A percentile compares a stretch with the other conserved stretches of the same genome.
Evolutionary conservation across 1,140 invertebrate species (phyloP).

Genomic region (Hestina assimilis): DNA sequence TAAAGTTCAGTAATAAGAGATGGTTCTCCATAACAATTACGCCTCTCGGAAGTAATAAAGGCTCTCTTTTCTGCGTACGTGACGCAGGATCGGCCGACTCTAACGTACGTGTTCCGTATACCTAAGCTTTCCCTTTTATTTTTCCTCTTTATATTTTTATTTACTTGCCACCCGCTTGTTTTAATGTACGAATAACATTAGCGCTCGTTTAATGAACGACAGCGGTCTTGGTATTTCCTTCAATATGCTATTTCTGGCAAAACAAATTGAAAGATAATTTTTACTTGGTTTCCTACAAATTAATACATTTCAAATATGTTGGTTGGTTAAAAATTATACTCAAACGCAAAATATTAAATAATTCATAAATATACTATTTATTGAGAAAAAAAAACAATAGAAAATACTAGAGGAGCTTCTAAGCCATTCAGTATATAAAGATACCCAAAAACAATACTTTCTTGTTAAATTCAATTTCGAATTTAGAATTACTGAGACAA

Average conservation of each 20-base stretch:
- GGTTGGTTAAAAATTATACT: too few relatives aligned
- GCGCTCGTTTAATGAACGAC: not conserved
- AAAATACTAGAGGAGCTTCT: too few relatives aligned
- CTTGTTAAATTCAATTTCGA: conserved; percentile 39
- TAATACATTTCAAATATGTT: too few relatives aligned
- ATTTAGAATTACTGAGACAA: conserved; percentile 46
- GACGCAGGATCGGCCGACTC: conserved; percentile 59
- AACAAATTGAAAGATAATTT: too few relatives aligned
- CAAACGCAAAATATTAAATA: too few relatives aligned
- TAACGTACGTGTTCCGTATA: conserved; percentile 62
- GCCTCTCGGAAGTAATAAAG: conserved; percentile 66
- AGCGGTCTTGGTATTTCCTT: not conserved
- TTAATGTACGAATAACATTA: conserved; percentile 7
- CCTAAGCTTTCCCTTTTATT: conserved; percentile 50
- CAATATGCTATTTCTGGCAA: not conserved
- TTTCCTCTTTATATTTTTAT: conserved; percentile 37
- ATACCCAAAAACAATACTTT: too few relatives aligned
- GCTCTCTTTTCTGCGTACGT: conserved; percentile 66
- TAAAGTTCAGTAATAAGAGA: conserved; percentile 64
- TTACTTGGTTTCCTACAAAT: too few relatives aligned
- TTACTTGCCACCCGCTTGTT: conserved; percentile 11
- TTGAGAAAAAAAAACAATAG: too few relatives aligned
- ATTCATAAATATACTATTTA: too few relatives aligned
- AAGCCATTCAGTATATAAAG: too few relatives aligned
- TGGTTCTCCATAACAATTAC: conserved; percentile 71